These are phyloP conservation scores for Rhynchonycteris naso DNA, from an alignment of 2,797 vertebrate genomes.

Conservation along the genomic window DNA sequence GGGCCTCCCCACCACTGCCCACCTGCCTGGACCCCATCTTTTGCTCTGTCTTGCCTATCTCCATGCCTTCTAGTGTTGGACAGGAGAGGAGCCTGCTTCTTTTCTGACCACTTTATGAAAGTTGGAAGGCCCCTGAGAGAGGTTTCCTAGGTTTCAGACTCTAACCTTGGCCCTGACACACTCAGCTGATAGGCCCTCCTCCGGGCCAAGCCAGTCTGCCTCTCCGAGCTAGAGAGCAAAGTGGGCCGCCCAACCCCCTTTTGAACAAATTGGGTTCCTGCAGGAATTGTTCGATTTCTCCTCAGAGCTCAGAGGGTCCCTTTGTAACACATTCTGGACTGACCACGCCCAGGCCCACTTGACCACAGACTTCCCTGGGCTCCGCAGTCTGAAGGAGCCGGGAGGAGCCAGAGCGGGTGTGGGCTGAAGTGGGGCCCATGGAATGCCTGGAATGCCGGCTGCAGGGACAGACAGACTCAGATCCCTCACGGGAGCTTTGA, in stretches of 20 bases:
- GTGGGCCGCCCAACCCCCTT: not conserved
- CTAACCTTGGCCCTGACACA: not conserved
- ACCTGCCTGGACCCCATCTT: not conserved
- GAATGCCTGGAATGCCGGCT: constrained; percentile 70
- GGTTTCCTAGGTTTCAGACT: not conserved
- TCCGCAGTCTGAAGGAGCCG: not conserved
- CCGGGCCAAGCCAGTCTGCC: not conserved
- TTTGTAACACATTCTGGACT: not conserved
- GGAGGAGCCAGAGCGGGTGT: constrained; percentile 14
- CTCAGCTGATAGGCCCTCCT: not conserved
- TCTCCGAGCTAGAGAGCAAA: not conserved
- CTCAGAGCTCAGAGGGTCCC: not conserved
- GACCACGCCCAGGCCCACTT: not conserved
- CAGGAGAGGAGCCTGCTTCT: not conserved
- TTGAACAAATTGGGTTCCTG: not conserved
- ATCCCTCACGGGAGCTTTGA: not conserved
- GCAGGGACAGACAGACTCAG: not conserved
- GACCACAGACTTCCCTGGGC: not conserved
- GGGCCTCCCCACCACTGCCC: not conserved
- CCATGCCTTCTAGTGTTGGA: accelerated
- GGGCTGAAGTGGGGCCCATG: constrained; percentile 53
- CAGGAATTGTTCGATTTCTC: not conserved
- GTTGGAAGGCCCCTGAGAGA: not conserved
- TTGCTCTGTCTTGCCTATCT: not conserved
- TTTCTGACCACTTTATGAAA: not conserved